Conservation (phyloP, 2,888 invertebrate species). For the Girardia tigrina region DNA sequence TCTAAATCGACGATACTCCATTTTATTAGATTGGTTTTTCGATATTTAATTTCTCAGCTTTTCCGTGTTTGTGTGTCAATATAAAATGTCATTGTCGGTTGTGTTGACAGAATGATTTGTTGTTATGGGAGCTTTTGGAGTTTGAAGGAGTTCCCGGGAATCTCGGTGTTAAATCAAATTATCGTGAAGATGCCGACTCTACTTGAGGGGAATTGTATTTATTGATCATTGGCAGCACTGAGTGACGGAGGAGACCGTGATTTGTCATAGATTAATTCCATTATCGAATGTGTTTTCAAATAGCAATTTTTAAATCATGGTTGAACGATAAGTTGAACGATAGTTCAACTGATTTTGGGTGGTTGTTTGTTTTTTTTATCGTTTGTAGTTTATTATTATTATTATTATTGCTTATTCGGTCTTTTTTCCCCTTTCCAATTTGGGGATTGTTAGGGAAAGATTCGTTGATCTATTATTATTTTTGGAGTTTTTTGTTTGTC, state of each 20-base stretch:
- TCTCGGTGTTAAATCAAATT: conserved; percentile 20
- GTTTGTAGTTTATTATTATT: no score
- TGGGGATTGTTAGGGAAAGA: neutral
- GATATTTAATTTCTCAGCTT: conserved; percentile 23
- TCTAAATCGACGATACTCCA: conserved; percentile 11
- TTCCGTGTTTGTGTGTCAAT: neutral
- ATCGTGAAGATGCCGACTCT: conserved; percentile 20
- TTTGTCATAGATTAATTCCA: conserved; percentile 23
- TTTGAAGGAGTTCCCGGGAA: no score
- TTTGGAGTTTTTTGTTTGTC: no score
- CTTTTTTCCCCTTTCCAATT: no score
- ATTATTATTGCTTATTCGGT: no score
- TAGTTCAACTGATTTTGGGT: conserved; percentile 16
- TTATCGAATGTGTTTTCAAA: conserved; percentile 18
- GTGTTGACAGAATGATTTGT: conserved; percentile 11
- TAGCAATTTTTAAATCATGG: conserved; percentile 19
- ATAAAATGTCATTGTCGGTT: conserved; percentile 1
- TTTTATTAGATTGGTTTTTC: conserved; percentile 23
- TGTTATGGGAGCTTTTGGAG: conserved; percentile 3
- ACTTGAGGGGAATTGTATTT: conserved; percentile 13
- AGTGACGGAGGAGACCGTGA: conserved; percentile 23
- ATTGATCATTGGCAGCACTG: conserved; percentile 15
- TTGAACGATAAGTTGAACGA: conserved; percentile 23
- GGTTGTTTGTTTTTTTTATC: no score
- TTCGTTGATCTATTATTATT: neutral